phyloP scores from a whole-genome alignment of 1,140 invertebrate species.

The Pteromalus puparum region DNA sequence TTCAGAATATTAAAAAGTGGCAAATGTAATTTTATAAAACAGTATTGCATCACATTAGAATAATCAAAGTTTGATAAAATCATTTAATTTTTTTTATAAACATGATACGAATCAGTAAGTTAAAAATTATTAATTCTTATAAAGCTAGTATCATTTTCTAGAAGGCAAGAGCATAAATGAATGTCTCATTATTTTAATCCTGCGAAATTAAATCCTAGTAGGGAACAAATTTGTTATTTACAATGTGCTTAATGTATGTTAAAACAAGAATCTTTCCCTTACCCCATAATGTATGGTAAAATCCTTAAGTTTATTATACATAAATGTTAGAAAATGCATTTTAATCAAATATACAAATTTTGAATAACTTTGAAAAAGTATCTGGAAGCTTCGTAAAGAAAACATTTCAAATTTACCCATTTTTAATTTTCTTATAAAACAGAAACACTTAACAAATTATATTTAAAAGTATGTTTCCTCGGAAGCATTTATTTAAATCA shows the following conservation, averaged over 20 bases:
- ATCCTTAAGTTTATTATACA: background rate
- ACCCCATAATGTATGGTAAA: background rate
- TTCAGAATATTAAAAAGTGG: background rate
- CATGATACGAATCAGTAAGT: background rate
- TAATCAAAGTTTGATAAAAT: too few species aligned
- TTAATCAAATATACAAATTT: conserved; percentile 16
- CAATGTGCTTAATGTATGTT: conserved; percentile 26
- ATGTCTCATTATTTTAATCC: background rate
- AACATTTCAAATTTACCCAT: background rate
- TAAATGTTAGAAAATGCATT: conserved; percentile 20
- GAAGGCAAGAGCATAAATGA: background rate
- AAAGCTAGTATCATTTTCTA: background rate
- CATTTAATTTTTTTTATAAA: background rate
- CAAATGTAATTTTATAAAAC: background rate
- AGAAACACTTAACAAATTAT: conserved; percentile 28
- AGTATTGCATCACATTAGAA: background rate
- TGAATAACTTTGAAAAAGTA: background rate
- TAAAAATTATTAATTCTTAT: background rate
- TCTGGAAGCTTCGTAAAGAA: background rate
- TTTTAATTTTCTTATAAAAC: conserved; percentile 3
- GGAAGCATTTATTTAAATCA: conserved; percentile 43
- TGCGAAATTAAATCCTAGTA: background rate
- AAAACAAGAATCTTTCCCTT: conserved; percentile 14
- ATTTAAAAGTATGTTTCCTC: conserved; percentile 35
- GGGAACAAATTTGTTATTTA: conserved; percentile 16